Conservation (phyloP, 2,113 vertebrate species). For the Lipophrys pholis region DNA sequence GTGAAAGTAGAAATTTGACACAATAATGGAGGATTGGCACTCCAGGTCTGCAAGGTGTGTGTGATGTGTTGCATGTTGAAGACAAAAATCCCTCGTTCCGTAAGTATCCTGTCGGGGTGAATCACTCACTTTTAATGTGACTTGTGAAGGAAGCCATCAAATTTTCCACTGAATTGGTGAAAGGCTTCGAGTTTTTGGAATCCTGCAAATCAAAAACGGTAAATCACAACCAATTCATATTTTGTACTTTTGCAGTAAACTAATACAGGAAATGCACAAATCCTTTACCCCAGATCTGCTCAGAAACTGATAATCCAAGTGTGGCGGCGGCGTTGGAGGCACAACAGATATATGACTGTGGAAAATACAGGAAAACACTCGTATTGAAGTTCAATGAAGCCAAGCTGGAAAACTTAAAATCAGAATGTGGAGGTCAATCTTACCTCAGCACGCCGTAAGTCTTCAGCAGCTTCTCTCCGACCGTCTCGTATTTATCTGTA, state of each 20-base stretch:
- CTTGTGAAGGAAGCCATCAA: constrained; percentile 87
- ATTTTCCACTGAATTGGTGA: constrained; percentile 92
- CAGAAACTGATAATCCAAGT: constrained; percentile 70
- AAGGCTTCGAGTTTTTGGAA: constrained; percentile 78
- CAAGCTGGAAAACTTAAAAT: neutral
- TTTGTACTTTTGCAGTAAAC: neutral
- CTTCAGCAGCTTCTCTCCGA: constrained; percentile 87
- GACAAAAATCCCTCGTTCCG: too few relatives aligned
- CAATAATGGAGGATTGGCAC: too few relatives aligned
- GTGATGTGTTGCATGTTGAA: too few relatives aligned
- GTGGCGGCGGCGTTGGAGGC: constrained; percentile 92
- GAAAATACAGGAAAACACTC: constrained; percentile 26
- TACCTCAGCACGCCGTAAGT: constrained; percentile 88
- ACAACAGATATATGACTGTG: constrained; percentile 89
- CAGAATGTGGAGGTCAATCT: constrained; percentile 16
- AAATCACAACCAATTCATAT: neutral
- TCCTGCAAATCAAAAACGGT: constrained; percentile 78
- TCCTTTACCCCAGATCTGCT: constrained; percentile 76
- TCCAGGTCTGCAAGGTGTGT: too few relatives aligned
- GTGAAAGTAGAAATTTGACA: too few relatives aligned
- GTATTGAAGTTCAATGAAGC: neutral
- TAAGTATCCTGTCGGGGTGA: too few relatives aligned
- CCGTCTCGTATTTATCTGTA: constrained; percentile 87
- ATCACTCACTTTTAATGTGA: constrained; percentile 86
- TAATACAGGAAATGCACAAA: neutral